Evolutionary conservation across 2,888 invertebrate genomes (phyloP).

Genomic region (Xestoiulus laeticollis): DNA sequence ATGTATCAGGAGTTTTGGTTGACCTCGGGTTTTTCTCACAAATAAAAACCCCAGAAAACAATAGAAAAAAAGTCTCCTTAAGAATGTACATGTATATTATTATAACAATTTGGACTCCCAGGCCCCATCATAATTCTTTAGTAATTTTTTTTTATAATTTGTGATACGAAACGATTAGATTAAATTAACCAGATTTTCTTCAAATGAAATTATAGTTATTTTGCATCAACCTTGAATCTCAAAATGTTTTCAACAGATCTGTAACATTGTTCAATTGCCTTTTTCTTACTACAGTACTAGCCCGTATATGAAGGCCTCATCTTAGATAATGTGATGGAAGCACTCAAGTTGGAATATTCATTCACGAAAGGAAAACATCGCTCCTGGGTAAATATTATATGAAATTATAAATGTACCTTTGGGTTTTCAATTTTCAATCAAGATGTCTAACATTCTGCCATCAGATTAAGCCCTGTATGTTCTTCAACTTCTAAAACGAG

Average conservation of each 20-base stretch:
- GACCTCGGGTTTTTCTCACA: no score
- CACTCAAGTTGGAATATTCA: background rate
- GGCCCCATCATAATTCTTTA: no score
- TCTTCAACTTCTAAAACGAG: background rate
- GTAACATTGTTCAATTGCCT: background rate
- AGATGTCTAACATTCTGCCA: background rate
- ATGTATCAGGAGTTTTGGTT: no score
- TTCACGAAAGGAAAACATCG: background rate
- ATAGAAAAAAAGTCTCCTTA: no score
- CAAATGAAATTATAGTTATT: background rate
- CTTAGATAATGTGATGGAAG: background rate
- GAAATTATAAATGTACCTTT: slow-evolving; percentile 9
- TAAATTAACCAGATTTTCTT: background rate
- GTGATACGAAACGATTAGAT: background rate
- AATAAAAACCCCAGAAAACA: no score
- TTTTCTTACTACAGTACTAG: background rate
- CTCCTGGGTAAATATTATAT: slow-evolving; percentile 1
- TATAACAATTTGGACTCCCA: no score
- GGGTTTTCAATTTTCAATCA: slow-evolving; percentile 9
- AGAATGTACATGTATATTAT: no score
- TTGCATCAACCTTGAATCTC: background rate
- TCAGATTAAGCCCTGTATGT: background rate
- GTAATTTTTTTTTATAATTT: no score
- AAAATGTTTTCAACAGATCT: background rate
- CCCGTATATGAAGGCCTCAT: background rate